Base-by-base conservation (phyloP, 2,888 invertebrate genomes). In the Oeneis ivallda region DNA sequence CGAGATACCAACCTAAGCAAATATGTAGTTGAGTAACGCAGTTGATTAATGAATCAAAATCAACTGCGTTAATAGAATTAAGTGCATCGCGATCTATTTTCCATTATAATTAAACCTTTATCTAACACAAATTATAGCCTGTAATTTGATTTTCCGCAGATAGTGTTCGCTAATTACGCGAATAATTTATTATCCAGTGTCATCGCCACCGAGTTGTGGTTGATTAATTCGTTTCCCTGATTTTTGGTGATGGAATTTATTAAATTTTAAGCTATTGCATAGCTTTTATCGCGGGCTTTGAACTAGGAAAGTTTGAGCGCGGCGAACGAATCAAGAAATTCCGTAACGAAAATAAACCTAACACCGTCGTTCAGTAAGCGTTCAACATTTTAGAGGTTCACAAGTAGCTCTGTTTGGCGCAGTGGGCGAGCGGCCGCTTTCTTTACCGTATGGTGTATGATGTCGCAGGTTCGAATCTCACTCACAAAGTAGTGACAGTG, bases 61-160 rank as follows among this genome's bases (percentile, higher is more conserved):
- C 47, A 39, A 37, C 17, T 11, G 37, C 5, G 9, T 8, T 17
- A 10, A 54, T 54, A 17, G 32, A 43, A 26, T 57, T n/a, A 43
- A 57, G 43, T 47, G 45, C 45, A 32, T 37, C 47, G 32, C 47
- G n/a, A 26, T 49, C 47, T 61, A 41, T 61, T 61, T 47, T 41
- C 17, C 49, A 53, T 19, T 26, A 53, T 61, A 65, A 65, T 65
- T 49, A 65, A 45, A 41, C 19, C 61, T 49, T 61, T 50, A 50
- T 60, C 60, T 49, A 60, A 60, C 49, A 50, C 47, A 47, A 47
- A 59, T 49, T 34, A 52, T 49, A 45, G 53, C 10, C 43, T 32
- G 56, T 63, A 64, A 67, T 67, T 63, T 64, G 61, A 67, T 67
- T 60, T 62, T 41, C 13, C 50, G 17, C 49, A 26, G 67, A 67